phyloP scores from a whole-genome alignment of 2,797 vertebrate genomes.

The Macrochelys suwanniensis region DNA sequence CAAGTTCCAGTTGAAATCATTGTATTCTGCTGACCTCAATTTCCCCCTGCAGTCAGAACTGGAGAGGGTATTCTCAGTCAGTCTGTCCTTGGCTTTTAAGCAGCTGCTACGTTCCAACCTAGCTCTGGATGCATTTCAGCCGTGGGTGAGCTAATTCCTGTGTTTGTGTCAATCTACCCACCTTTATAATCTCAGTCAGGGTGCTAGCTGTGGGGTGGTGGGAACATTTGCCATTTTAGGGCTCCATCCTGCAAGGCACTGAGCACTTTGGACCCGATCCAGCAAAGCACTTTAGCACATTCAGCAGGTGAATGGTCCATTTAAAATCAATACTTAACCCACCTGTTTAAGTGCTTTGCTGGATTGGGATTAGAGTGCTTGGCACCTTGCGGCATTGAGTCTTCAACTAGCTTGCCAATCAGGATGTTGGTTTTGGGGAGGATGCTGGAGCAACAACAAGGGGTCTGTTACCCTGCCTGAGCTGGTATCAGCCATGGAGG shows the following conservation, averaged over 20 bases:
- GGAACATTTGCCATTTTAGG: not conserved
- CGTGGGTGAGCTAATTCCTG: accelerated
- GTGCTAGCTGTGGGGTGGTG: accelerated
- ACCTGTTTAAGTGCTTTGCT: not conserved
- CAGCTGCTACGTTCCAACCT: not conserved
- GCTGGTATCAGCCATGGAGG: no score
- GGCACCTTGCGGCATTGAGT: accelerated
- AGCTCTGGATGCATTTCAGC: not conserved
- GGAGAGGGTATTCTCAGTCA: not conserved
- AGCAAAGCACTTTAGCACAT: not conserved
- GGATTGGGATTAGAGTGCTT: not conserved
- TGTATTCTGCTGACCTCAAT: not conserved
- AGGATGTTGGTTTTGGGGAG: constrained; percentile 7
- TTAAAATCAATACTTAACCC: not conserved
- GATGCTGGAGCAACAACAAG: not conserved
- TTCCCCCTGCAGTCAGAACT: not conserved
- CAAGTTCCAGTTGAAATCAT: not conserved
- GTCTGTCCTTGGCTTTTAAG: not conserved
- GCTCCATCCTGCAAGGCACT: not conserved
- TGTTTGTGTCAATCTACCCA: not conserved
- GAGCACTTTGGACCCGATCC: not conserved
- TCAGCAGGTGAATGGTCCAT: not conserved
- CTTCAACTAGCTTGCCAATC: accelerated
- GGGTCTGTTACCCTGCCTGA: no score
- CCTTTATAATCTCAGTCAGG: accelerated